A percentile compares a stretch with the other conserved stretches of the same genome.
phyloP scores from a whole-genome alignment of 2,888 invertebrate species.

The Limnephilus marmoratus region DNA sequence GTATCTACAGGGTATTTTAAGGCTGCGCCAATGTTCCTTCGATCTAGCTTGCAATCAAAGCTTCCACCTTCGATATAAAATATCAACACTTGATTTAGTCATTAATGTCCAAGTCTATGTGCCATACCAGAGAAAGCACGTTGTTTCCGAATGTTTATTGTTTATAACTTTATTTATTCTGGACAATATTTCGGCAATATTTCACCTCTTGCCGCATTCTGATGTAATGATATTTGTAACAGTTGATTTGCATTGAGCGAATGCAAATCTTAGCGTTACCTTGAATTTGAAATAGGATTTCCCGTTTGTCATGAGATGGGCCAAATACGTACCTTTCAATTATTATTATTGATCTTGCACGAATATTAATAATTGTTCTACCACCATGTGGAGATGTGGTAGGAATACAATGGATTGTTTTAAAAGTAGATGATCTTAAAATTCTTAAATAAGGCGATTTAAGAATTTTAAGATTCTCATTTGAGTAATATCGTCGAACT shows the following conservation, averaged over 20 bases:
- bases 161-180: neutral
- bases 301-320: conserved; percentile 47
- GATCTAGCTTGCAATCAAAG: neutral
- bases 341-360: neutral
- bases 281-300: conserved; percentile 48
- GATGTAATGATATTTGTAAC: conserved; percentile 39
- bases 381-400: neutral
- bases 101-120: no score
- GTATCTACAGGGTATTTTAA: neutral
- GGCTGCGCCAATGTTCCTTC: neutral
- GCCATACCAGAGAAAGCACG: no score
- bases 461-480: no score
- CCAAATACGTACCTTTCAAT: neutral
- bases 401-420: neutral
- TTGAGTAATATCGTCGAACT: neutral
- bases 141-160: neutral
- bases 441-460: neutral
- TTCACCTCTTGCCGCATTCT: conserved; percentile 15
- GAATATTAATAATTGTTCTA: neutral
- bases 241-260: conserved; percentile 38
- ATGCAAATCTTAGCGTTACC: conserved; percentile 34
- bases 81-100: no score
- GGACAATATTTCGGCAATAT: neutral
- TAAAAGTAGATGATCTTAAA: neutral
- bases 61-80: no score